Conservation (phyloP, 2,113 vertebrate species). For the Aegithalos caudatus region DNA sequence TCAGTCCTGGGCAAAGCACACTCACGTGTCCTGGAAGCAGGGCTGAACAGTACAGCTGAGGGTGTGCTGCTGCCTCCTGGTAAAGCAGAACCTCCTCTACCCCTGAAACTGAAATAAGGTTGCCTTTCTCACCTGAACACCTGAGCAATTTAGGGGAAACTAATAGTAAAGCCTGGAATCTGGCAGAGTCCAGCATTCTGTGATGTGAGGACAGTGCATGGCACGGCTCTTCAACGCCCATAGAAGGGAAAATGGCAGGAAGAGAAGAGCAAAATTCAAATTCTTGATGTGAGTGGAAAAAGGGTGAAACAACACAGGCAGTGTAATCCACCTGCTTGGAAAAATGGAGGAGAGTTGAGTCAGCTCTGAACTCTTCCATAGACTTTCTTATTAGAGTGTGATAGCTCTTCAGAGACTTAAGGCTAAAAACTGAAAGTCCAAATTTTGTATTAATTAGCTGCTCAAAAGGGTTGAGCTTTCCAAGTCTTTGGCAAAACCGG, state of each 20-base stretch:
- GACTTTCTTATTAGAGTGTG: neutral
- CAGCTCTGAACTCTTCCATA: neutral
- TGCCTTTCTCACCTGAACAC: neutral
- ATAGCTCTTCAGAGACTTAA: neutral
- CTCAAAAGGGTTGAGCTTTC: neutral
- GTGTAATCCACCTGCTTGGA: neutral
- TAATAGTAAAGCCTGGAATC: neutral
- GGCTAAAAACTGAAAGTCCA: neutral
- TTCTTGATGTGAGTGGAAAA: neutral
- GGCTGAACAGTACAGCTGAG: neutral
- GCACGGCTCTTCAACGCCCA: neutral
- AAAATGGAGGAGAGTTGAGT: neutral
- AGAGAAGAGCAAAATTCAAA: neutral
- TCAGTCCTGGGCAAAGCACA: neutral
- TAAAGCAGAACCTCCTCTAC: neutral
- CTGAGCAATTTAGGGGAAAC: fast-evolving
- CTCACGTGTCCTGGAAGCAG: conserved; percentile 11
- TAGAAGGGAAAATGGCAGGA: neutral
- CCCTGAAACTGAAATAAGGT: neutral
- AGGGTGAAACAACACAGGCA: neutral
- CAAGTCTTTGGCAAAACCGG: neutral
- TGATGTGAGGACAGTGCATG: neutral
- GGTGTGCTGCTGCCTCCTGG: neutral
- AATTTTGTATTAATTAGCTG: neutral
- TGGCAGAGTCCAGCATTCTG: neutral